phyloP scores from a whole-genome alignment of 2,888 invertebrate genomes.

The Sinodicranocentrus sp. region DNA sequence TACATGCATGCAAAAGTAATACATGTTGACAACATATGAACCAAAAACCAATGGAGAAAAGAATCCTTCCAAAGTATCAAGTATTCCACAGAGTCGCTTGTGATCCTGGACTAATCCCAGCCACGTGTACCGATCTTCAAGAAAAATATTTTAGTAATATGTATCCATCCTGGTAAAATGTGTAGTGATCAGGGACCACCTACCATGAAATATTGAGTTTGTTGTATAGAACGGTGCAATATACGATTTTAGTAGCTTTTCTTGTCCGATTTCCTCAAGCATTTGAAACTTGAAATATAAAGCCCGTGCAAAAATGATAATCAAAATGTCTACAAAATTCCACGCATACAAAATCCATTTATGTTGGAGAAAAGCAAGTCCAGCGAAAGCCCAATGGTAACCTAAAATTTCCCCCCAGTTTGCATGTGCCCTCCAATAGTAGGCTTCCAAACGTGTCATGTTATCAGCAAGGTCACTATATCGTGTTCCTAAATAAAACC shows the following conservation, averaged over 20 bases:
- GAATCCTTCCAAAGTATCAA: constrained; percentile 46
- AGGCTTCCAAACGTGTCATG: constrained; percentile 38
- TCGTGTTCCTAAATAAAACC: neutral
- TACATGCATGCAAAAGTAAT: constrained; percentile 59
- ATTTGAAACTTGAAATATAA: constrained; percentile 69
- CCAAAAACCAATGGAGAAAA: constrained; percentile 51
- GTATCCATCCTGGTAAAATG: too few relatives aligned
- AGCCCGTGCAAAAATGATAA: constrained; percentile 61
- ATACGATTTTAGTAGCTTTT: neutral
- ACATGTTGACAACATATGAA: constrained; percentile 51
- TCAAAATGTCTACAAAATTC: constrained; percentile 65
- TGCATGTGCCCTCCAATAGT: constrained; percentile 38
- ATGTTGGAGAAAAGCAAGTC: constrained; percentile 52
- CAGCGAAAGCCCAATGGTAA: constrained; percentile 41
- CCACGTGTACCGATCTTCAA: constrained; percentile 9
- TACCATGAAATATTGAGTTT: too few relatives aligned
- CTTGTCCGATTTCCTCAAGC: constrained; percentile 14
- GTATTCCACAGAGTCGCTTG: constrained; percentile 31
- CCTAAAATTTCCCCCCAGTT: constrained; percentile 45
- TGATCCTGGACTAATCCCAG: constrained; percentile 60
- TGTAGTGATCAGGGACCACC: too few relatives aligned
- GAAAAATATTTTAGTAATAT: too few relatives aligned
- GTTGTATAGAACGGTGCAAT: neutral
- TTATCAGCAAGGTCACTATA: neutral
- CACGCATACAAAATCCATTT: constrained; percentile 59